Evolutionary conservation across 2,113 vertebrate genomes (phyloP).

Genomic region (Platysteira castanea): DNA sequence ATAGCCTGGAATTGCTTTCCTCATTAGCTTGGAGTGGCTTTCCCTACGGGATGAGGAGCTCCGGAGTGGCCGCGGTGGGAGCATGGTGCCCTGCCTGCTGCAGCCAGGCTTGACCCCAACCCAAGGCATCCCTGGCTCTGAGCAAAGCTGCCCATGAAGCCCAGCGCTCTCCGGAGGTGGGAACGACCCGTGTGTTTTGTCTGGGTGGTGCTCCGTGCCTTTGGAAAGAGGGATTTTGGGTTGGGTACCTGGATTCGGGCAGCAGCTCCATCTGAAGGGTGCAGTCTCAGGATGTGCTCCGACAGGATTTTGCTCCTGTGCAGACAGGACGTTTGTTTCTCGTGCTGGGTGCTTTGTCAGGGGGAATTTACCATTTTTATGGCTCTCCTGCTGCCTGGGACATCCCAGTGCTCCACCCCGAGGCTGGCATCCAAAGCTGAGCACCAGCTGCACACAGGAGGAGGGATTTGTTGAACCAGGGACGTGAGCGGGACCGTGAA

Average conservation of each 20-base stretch:
- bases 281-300: not conserved
- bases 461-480: not conserved
- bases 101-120: not conserved
- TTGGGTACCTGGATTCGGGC: not conserved
- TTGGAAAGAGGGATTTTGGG: too few species aligned
- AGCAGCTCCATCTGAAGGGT: not conserved
- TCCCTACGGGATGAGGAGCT: not conserved
- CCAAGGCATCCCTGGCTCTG: not conserved
- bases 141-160: not conserved
- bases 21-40: not conserved
- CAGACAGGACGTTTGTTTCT: not conserved
- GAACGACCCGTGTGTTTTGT: not conserved
- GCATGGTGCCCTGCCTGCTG: not conserved
- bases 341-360: not conserved
- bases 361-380: not conserved
- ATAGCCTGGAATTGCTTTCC: not conserved
- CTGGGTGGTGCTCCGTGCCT: not conserved
- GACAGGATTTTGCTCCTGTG: not conserved
- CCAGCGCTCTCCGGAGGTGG: not conserved
- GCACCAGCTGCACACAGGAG: accelerated
- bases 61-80: not conserved
- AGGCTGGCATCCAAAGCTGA: not conserved
- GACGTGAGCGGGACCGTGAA: not conserved
- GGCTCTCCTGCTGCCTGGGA: not conserved
- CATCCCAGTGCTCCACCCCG: not conserved